A percentile compares a stretch with the other conserved stretches of the same genome.
phyloP scores from a whole-genome alignment of 2,113 vertebrate genomes.

The Odocoileus hemionus region DNA sequence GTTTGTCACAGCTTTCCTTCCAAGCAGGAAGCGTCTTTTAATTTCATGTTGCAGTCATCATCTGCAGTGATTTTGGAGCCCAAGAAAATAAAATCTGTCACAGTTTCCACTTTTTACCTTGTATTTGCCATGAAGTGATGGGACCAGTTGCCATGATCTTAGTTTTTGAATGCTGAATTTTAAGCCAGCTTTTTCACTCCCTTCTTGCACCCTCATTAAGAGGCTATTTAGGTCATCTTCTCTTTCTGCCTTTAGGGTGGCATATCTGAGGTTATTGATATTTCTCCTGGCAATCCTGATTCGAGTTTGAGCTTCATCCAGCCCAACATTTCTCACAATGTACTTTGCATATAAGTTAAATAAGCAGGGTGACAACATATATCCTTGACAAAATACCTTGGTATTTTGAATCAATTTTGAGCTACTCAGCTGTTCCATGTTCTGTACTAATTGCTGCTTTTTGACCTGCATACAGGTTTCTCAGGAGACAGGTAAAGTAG shows the following conservation, averaged over 20 bases:
- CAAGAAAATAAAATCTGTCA: not conserved
- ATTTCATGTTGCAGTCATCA: not conserved
- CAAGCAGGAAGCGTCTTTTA: not conserved
- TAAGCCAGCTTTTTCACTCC: not conserved
- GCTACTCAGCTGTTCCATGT: not conserved
- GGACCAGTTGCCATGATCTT: not conserved
- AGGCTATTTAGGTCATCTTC: not conserved
- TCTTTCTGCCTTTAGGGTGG: not conserved
- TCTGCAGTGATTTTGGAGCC: not conserved
- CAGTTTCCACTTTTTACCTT: not conserved
- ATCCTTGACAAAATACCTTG: not conserved
- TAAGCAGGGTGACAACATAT: not conserved
- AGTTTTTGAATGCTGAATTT: not conserved
- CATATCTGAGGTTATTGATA: not conserved
- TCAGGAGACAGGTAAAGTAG: not conserved
- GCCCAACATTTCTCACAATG: not conserved
- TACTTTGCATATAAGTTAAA: not conserved
- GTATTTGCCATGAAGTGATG: not conserved
- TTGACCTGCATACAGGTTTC: not conserved
- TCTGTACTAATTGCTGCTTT: not conserved
- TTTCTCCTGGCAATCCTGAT: not conserved
- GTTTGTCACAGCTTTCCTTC: not conserved
- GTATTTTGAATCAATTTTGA: not conserved
- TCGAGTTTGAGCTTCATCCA: not conserved
- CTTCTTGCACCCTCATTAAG: not conserved